phyloP scores from a whole-genome alignment of 2,888 invertebrate genomes.

The Trachelus tabidus region DNA sequence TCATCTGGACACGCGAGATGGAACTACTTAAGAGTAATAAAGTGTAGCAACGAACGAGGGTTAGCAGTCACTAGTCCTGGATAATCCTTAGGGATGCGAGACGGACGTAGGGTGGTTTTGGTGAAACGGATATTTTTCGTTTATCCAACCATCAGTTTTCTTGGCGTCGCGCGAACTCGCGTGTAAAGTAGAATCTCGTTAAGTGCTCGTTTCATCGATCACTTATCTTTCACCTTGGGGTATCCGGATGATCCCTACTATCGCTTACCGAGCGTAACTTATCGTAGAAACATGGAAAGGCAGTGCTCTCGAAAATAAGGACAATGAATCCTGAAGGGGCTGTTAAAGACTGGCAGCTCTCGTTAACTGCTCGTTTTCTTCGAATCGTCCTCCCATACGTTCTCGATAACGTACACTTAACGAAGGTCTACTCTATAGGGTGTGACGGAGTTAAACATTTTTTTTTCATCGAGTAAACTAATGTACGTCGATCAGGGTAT shows the following conservation, averaged over 20 bases:
- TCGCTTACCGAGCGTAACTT: no score
- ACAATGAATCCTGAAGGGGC: no score
- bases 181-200: no score
- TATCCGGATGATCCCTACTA: no score
- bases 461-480: not conserved
- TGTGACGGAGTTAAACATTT: not conserved
- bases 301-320: no score
- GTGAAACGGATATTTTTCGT: not conserved
- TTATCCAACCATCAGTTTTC: not conserved
- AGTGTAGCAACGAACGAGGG: constrained; percentile 31
- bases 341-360: no score
- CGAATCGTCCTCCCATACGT: no score
- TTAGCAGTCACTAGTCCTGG: constrained; percentile 24
- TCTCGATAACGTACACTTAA: no score
- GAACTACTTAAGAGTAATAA: constrained; percentile 21
- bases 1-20: not conserved
- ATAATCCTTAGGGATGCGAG: constrained; percentile 31
- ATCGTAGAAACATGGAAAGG: no score
- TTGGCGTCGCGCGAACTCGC: not conserved
- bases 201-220: no score
- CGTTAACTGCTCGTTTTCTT: no score
- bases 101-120: not conserved
- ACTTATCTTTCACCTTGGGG: no score
- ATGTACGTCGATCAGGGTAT: not conserved
- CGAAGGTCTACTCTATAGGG: not conserved